Evolutionary conservation across 2,113 vertebrate genomes (phyloP).

Genomic region (Podarcis muralis): DNA sequence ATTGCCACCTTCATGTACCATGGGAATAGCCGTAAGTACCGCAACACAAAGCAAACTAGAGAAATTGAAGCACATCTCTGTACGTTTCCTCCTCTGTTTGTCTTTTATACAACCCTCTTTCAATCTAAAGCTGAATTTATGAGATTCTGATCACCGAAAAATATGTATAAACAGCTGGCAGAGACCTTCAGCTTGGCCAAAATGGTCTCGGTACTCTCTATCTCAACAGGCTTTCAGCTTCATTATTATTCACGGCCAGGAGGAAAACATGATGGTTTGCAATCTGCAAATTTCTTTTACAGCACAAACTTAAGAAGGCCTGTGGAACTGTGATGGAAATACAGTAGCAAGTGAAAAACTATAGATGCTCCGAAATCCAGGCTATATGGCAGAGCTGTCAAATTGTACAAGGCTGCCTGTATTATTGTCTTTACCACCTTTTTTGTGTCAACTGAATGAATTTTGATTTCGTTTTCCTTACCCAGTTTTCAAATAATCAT

Average conservation of each 20-base stretch:
- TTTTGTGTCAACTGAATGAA: conserved; percentile 70
- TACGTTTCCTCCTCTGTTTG: conserved; percentile 40
- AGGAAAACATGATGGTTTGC: conserved; percentile 63
- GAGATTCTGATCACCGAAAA: conserved; percentile 67
- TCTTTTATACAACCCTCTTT: conserved; percentile 58
- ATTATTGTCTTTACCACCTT: conserved; percentile 72
- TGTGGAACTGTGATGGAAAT: conserved; percentile 54
- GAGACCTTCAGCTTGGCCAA: conserved; percentile 60
- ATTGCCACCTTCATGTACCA: conserved; percentile 37
- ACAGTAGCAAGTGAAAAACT: conserved; percentile 44
- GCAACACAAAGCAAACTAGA: conserved; percentile 44
- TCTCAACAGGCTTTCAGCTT: conserved; percentile 51
- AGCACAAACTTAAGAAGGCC: conserved; percentile 59
- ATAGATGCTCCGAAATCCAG: conserved; percentile 15
- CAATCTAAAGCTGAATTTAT: conserved; percentile 61
- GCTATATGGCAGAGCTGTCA: conserved; percentile 13
- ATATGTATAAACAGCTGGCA: conserved; percentile 52
- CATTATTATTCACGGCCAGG: conserved; percentile 68
- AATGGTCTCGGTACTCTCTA: conserved; percentile 51
- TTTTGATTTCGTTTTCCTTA: conserved; percentile 70
- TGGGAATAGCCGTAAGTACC: conserved; percentile 50
- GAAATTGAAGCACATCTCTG: conserved; percentile 42
- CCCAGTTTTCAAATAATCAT: conserved; percentile 79
- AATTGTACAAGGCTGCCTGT: conserved; percentile 66
- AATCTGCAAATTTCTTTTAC: conserved; percentile 72